Percentiles rank a stretch among this genome's conserved stretches.
Conservation (phyloP, 2,888 invertebrate genomes). For the Noctua janthe region DNA sequence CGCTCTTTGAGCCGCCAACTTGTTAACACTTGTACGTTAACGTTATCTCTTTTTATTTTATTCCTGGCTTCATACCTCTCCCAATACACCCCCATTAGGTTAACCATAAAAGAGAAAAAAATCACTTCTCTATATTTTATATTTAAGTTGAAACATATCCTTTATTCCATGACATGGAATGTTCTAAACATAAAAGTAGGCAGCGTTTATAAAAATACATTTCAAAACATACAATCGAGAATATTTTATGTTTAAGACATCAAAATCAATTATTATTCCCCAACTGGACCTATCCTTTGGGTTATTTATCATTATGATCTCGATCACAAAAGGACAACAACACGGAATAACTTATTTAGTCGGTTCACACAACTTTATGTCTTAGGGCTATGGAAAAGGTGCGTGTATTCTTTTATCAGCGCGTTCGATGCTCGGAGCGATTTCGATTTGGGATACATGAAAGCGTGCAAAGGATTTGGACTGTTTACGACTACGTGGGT, state of each 20-base stretch:
- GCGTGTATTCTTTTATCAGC: constrained; percentile 73
- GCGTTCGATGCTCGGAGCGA: constrained; percentile 84
- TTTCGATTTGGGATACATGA: constrained; percentile 90
- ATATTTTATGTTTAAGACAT: constrained; percentile 89
- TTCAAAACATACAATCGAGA: constrained; percentile 76
- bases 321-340: constrained; percentile 88
- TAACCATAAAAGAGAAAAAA: constrained; percentile 54
- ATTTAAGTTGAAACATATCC: constrained; percentile 57
- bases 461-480: constrained; percentile 90
- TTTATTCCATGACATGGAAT: constrained; percentile 59
- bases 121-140: constrained; percentile 39
- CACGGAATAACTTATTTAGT: constrained; percentile 88
- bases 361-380: constrained; percentile 75
- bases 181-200: constrained; percentile 60
- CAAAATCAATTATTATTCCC: constrained; percentile 89
- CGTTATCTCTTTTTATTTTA: constrained; percentile 61
- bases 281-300: constrained; percentile 86
- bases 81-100: constrained; percentile 45
- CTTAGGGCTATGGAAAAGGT: constrained; percentile 74
- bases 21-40: constrained; percentile 68
- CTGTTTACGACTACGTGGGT: constrained; percentile 90
- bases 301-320: constrained; percentile 90
- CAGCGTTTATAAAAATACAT: constrained; percentile 68
- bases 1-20: constrained; percentile 63
- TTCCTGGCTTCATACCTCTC: constrained; percentile 39